These are phyloP conservation scores for Noctuana brunneofusca DNA, from an alignment of 2,888 invertebrate genomes.

Conservation along the genomic window DNA sequence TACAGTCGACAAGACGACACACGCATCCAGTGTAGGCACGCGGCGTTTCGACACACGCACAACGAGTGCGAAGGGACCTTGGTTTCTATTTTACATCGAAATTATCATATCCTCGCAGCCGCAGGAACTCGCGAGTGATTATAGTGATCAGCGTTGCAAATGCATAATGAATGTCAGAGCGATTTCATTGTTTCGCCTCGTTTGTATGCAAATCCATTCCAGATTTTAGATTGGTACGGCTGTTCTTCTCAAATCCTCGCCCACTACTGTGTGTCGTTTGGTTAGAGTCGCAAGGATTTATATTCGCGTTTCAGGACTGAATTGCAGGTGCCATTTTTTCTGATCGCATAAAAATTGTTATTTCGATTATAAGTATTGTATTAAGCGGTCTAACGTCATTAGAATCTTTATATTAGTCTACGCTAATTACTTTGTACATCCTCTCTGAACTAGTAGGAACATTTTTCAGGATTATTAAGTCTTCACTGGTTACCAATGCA, in stretches of 20 bases:
- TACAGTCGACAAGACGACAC: slow-evolving; percentile 11
- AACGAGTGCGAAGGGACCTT: slow-evolving; percentile 18
- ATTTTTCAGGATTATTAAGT: too few species aligned
- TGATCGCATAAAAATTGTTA: background rate
- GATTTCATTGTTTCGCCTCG: slow-evolving; percentile 59
- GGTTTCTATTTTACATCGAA: slow-evolving; percentile 30
- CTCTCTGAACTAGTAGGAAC: too few species aligned
- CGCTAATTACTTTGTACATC: too few species aligned
- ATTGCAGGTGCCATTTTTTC: background rate
- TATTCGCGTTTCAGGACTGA: slow-evolving; percentile 3
- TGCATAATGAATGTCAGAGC: slow-evolving; percentile 51
- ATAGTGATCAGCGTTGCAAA: slow-evolving; percentile 42
- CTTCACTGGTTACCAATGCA: too few species aligned
- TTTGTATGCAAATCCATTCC: slow-evolving; percentile 60
- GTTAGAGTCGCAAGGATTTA: background rate
- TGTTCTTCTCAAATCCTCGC: slow-evolving; percentile 35
- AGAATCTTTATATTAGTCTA: too few species aligned
- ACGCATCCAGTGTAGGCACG: slow-evolving; percentile 11
- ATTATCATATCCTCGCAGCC: slow-evolving; percentile 18
- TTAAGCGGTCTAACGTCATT: too few species aligned
- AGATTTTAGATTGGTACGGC: slow-evolving; percentile 48
- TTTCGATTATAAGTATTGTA: too few species aligned
- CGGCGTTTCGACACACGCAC: slow-evolving; percentile 15
- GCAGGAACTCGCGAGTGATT: slow-evolving; percentile 35
- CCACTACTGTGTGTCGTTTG: slow-evolving; percentile 35